Evolutionary conservation across 1,140 invertebrate genomes (phyloP).

Genomic region (Ylistrum balloti): DNA sequence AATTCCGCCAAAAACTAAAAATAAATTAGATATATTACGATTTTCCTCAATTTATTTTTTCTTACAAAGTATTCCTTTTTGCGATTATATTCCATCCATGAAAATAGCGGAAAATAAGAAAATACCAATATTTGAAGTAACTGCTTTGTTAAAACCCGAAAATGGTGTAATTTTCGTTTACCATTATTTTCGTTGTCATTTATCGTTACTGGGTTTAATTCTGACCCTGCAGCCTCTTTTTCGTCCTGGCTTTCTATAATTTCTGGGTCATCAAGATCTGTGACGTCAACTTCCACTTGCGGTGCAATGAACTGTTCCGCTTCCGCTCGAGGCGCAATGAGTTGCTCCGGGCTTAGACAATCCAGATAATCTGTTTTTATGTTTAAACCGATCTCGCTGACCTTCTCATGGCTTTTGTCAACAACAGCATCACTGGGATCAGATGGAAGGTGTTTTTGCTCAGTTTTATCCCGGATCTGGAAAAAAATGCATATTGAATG

Average conservation of each 20-base stretch:
- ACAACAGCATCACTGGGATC: neutral
- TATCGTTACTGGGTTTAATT: neutral
- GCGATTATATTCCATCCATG: too few species aligned
- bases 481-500: neutral
- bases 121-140: too few species aligned
- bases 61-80: too few species aligned
- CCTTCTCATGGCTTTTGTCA: neutral
- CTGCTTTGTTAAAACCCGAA: too few species aligned
- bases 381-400: neutral
- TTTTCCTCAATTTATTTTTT: too few species aligned
- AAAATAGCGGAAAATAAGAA: too few species aligned
- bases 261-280: neutral
- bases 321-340: neutral
- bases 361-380: neutral
- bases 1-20: too few species aligned
- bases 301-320: neutral
- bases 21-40: too few species aligned
- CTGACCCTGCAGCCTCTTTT: neutral
- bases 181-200: neutral
- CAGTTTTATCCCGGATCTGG: neutral
- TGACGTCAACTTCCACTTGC: slow-evolving; percentile 12
- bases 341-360: neutral
- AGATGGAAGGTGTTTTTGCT: neutral
- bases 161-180: too few species aligned
- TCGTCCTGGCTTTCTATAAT: neutral